Evolutionary conservation across 23 tunicate genomes (phyloP), one percentile per base, ranked within the genome.

Genomic region (Trididemnum clinides): DNA sequence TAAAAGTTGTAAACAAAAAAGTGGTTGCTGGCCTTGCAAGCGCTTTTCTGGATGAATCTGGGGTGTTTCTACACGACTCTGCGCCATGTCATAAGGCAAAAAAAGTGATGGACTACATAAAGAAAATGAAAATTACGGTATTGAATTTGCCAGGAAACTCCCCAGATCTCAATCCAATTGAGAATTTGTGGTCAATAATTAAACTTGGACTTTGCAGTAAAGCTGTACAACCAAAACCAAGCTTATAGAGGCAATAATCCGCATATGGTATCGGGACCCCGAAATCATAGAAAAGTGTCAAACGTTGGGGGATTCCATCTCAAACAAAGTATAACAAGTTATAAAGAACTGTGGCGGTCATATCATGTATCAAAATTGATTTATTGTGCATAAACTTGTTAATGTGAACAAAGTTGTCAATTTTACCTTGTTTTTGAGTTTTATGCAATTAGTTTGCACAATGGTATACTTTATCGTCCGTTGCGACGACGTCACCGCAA

Each of bases 331-430:
- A 62, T 26, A 62, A 62, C 69, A 62, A 62, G 69, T 62, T 26
- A 62, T 62, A 62, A 62, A 62, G 27, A 62, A 62, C 26, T 15
- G 27, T 62, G 27, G 21, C 27, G 69, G 27, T 62, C 69, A 62
- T 62, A 62, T 62, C 69, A 62, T 62, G 69, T 62, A 62, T 62
- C 54, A 62, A 62, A 62, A 62, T 62, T 62, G 69, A 62, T 62
- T 22, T 62, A 62, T 62, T 62, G 69, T 62, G 69, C 69, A 62
- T 62, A 18, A 62, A 12, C 69, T 62, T 12, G 69, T 62, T 62
- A 26, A 62, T 62, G 69, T 62, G 27, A 62, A 62, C 21, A 62
- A 62, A 62, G 6, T 62, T 62, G 22, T 12, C 69, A 21, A 62
- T 62, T 62, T 62, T 62, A 62, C 69, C 69, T 62, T 62, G 69